These are phyloP conservation scores for Poecilia gillii DNA, from an alignment of 2,797 vertebrate species.

Conservation along the genomic window DNA sequence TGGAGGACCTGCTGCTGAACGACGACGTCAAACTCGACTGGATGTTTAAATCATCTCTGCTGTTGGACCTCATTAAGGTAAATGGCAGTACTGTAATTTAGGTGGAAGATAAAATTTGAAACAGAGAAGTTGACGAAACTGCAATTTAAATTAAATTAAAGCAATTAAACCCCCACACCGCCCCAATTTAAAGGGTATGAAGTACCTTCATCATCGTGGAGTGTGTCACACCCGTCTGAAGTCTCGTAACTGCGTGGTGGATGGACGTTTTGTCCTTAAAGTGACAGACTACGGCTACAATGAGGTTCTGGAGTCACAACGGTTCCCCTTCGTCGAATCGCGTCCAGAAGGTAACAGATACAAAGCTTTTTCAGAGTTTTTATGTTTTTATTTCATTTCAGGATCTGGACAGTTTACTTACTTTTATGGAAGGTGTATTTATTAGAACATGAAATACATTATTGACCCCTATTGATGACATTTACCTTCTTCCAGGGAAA, in stretches of 20 bases:
- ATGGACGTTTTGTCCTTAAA: constrained; percentile 83
- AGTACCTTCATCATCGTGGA: constrained; percentile 80
- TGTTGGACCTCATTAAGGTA: constrained; percentile 93
- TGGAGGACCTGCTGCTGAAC: constrained; percentile 89
- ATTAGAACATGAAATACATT: background rate
- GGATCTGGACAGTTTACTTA: background rate
- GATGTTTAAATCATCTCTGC: constrained; percentile 94
- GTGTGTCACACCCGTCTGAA: constrained; percentile 80
- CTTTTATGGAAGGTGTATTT: background rate
- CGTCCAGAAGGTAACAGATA: constrained; percentile 70
- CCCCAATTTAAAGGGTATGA: constrained; percentile 75
- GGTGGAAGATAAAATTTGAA: background rate
- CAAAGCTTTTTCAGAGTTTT: background rate
- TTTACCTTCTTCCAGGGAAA: background rate
- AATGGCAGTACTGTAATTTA: background rate
- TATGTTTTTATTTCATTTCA: background rate
- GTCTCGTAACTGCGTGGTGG: constrained; percentile 84
- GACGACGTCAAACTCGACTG: constrained; percentile 91
- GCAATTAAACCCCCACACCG: too few relatives aligned
- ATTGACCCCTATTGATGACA: background rate
- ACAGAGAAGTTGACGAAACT: background rate
- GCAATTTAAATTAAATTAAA: too few relatives aligned
- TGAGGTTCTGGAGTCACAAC: constrained; percentile 78
- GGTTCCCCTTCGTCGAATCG: constrained; percentile 66
- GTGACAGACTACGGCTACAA: constrained; percentile 82